Conservation (phyloP, 1,140 invertebrate species). For the Saccostrea glomerata region DNA sequence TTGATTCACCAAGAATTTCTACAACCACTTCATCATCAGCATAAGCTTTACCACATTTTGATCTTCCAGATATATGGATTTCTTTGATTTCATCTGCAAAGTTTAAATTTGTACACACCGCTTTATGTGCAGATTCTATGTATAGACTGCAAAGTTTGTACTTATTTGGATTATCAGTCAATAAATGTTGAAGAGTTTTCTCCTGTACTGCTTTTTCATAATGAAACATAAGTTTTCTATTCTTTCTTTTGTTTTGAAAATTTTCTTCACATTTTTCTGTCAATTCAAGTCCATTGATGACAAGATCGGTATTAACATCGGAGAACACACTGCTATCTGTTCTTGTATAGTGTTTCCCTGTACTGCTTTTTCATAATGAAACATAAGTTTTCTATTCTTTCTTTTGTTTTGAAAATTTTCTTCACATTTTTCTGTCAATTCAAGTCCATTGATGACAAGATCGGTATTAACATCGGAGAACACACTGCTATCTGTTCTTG, state of each 20-base stretch:
- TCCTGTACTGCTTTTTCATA: neutral
- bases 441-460: neutral
- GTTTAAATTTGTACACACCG: slow-evolving; percentile 54
- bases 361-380: neutral
- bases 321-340: neutral
- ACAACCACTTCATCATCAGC: slow-evolving; percentile 71
- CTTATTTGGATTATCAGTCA: slow-evolving; percentile 34
- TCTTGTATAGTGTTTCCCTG: too few relatives aligned
- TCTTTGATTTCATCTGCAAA: slow-evolving; percentile 42
- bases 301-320: neutral
- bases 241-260: neutral
- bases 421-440: neutral
- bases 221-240: neutral
- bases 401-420: neutral
- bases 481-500: neutral
- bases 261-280: neutral
- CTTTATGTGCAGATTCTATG: slow-evolving; percentile 58
- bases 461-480: neutral
- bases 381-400: neutral
- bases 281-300: slow-evolving; percentile 4
- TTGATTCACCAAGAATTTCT: slow-evolving; percentile 57
- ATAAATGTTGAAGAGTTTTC: neutral
- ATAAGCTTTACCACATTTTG: slow-evolving; percentile 66
- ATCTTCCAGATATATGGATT: slow-evolving; percentile 66
- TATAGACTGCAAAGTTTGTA: slow-evolving; percentile 60